These are phyloP conservation scores for Lacanobia wlatinum DNA, from an alignment of 2,888 invertebrate species.

Conservation along the genomic window DNA sequence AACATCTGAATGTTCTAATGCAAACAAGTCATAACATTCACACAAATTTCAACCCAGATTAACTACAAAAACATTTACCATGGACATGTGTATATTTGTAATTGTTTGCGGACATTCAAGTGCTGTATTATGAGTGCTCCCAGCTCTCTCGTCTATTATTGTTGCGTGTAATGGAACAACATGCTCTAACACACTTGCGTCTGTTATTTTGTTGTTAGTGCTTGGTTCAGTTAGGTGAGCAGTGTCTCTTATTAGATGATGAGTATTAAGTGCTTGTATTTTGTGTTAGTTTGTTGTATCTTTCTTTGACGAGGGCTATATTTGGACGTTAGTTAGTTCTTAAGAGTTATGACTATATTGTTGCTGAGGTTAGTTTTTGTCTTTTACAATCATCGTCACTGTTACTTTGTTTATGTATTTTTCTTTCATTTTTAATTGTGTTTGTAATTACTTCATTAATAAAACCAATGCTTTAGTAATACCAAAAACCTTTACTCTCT, in stretches of 20 bases:
- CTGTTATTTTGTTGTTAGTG: conserved; percentile 36
- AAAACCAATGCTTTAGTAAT: not conserved
- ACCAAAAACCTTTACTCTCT: not conserved
- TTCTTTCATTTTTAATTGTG: not conserved
- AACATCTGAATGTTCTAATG: conserved; percentile 19
- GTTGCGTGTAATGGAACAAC: conserved; percentile 54
- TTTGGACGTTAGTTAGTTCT: not conserved
- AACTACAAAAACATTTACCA: conserved; percentile 50
- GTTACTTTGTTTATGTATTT: not conserved
- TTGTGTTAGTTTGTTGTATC: conserved; percentile 6
- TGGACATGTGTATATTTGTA: conserved; percentile 49
- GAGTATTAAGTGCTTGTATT: conserved; percentile 24
- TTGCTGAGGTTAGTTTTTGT: not conserved
- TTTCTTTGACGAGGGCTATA: not conserved
- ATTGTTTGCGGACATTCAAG: conserved; percentile 59
- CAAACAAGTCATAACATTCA: conserved; percentile 40
- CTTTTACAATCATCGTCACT: not conserved
- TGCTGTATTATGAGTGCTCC: conserved; percentile 50
- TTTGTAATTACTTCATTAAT: not conserved
- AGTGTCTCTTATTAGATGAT: conserved; percentile 32
- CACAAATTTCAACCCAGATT: conserved; percentile 51
- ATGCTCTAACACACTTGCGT: conserved; percentile 46
- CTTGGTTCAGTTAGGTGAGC: conserved; percentile 30
- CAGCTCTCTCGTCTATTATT: conserved; percentile 51
- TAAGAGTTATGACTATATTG: not conserved